Evolutionary conservation across 2,888 invertebrate species (phyloP).

Genomic region (Geotrupes spiniger): DNA sequence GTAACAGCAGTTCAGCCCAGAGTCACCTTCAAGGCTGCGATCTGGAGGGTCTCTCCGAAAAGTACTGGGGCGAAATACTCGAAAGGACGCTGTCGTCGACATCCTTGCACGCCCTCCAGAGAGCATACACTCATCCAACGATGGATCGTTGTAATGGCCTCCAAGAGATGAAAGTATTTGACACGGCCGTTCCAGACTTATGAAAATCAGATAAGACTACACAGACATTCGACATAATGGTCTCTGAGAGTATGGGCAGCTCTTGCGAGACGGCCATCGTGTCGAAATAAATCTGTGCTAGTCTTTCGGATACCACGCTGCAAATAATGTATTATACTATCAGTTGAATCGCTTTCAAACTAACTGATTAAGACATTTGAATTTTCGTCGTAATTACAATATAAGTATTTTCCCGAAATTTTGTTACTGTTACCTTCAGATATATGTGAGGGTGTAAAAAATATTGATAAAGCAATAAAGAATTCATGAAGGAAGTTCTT

Average conservation of each 20-base stretch:
- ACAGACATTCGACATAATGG: slow-evolving; percentile 44
- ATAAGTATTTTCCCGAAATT: neutral
- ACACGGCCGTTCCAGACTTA: slow-evolving; percentile 48
- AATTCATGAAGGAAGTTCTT: no score
- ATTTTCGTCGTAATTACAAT: neutral
- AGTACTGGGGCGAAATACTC: slow-evolving; percentile 66
- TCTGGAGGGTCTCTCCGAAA: slow-evolving; percentile 55
- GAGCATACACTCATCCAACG: slow-evolving; percentile 38
- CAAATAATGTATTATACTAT: neutral
- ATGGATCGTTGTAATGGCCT: slow-evolving; percentile 46
- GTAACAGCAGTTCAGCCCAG: slow-evolving; percentile 35
- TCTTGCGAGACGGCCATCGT: slow-evolving; percentile 33
- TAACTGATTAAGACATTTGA: neutral
- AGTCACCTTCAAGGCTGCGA: slow-evolving; percentile 52
- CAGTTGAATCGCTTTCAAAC: neutral
- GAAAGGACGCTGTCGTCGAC: slow-evolving; percentile 74
- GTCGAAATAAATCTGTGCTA: slow-evolving; percentile 13
- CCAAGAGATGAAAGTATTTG: slow-evolving; percentile 45
- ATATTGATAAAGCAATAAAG: no score
- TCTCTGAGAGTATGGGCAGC: slow-evolving; percentile 41
- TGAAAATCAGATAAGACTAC: slow-evolving; percentile 51
- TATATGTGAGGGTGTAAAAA: no score
- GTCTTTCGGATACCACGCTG: slow-evolving; percentile 17
- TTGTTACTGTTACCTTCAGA: no score
- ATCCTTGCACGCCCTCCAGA: slow-evolving; percentile 63